These are phyloP conservation scores for Asbolus verrucosus DNA, from an alignment of 1,140 invertebrate species.

Conservation along the genomic window DNA sequence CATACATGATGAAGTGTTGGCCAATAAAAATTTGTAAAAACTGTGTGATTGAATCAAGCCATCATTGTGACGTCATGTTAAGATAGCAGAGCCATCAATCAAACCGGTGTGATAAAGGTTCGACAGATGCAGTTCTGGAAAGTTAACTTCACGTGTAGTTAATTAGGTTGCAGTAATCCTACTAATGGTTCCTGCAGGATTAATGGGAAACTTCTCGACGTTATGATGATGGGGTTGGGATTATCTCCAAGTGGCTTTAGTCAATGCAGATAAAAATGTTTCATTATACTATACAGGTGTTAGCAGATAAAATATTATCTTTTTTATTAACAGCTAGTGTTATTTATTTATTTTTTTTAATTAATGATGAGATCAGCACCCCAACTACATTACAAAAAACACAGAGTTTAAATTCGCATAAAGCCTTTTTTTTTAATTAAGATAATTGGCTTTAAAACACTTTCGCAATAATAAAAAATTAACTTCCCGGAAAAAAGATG, in stretches of 20 bases:
- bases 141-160: not conserved
- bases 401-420: no score
- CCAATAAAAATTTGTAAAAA: no score
- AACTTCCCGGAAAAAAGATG: no score
- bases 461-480: no score
- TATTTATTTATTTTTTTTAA: not conserved
- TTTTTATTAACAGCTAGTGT: not conserved
- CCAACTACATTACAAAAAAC: no score
- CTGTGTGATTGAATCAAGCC: slow-evolving; percentile 9
- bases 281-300: not conserved
- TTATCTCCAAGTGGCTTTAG: slow-evolving; percentile 3
- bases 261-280: not conserved
- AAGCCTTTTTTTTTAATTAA: no score
- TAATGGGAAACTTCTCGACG: not conserved
- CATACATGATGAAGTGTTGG: slow-evolving; percentile 20
- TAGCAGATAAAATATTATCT: not conserved
- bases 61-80: slow-evolving; percentile 7
- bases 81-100: slow-evolving; percentile 13
- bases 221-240: slow-evolving; percentile 2
- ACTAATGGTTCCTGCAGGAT: not conserved
- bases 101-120: not conserved
- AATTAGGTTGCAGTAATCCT: not conserved
- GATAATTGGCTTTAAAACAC: no score
- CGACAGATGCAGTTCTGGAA: not conserved
- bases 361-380: no score